phyloP scores from a whole-genome alignment of 1,140 invertebrate genomes.

The Armadillidium nasatum region DNA sequence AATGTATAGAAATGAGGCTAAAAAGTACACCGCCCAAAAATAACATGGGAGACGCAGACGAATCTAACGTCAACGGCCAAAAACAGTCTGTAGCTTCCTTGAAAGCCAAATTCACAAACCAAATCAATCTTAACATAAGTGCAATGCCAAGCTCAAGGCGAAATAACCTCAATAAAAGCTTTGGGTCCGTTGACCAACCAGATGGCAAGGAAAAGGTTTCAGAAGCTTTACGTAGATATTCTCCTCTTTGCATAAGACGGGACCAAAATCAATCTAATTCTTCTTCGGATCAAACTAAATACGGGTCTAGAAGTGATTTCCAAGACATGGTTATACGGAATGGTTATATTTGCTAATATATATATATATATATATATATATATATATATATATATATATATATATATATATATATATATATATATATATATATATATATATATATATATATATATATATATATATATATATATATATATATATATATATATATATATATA shows the following conservation, averaged over 20 bases:
- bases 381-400: neutral
- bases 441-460: neutral
- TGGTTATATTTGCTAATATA: neutral
- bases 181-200: neutral
- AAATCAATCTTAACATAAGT: neutral
- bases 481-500: neutral
- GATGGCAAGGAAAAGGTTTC: neutral
- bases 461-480: neutral
- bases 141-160: neutral
- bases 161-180: neutral
- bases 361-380: neutral
- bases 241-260: neutral
- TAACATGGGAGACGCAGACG: neutral
- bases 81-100: neutral
- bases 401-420: neutral
- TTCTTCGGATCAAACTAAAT: neutral
- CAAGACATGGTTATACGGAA: neutral
- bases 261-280: neutral
- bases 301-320: neutral
- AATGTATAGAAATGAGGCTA: neutral
- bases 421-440: neutral
- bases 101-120: constrained; percentile 5
- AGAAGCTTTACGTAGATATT: neutral
- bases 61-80: neutral
- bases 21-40: neutral